Conservation (phyloP, 2,888 invertebrate species). For the Tortrix viridana region DNA sequence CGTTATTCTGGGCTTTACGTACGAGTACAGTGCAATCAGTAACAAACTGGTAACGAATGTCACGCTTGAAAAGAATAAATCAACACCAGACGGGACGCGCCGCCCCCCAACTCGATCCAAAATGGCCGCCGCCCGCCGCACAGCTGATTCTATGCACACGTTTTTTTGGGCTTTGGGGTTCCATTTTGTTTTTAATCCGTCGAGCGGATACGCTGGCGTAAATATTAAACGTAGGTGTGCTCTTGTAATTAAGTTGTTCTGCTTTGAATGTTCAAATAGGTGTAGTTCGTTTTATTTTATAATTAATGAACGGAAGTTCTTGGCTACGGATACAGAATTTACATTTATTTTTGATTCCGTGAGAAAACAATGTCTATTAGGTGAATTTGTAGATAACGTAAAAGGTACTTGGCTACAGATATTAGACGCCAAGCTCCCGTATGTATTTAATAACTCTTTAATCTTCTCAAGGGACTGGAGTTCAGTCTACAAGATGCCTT, state of each 20-base stretch:
- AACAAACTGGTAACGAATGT: conserved; percentile 56
- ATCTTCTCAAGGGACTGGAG: conserved; percentile 75
- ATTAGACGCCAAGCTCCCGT: conserved; percentile 44
- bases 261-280: conserved; percentile 4
- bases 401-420: conserved; percentile 9
- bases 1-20: conserved; percentile 38
- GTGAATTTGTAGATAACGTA: not conserved
- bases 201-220: conserved; percentile 20
- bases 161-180: conserved; percentile 50
- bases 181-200: conserved; percentile 57
- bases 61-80: conserved; percentile 68
- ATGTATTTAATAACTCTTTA: conserved; percentile 76
- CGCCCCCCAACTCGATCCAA: conserved; percentile 68
- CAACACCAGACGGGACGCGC: conserved; percentile 59
- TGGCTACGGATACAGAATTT: not conserved
- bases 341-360: not conserved
- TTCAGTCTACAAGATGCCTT: conserved; percentile 79
- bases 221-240: conserved; percentile 29
- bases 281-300: not conserved
- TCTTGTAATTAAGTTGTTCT: conserved; percentile 43
- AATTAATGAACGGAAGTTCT: too few relatives aligned
- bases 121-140: conserved; percentile 67
- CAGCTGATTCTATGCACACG: conserved; percentile 63
- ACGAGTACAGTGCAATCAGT: conserved; percentile 53
- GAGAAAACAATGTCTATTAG: too few relatives aligned